A percentile compares a stretch with the other conserved stretches of the same genome.
phyloP scores from a whole-genome alignment of 2,113 vertebrate species.

The Channa maculata region DNA sequence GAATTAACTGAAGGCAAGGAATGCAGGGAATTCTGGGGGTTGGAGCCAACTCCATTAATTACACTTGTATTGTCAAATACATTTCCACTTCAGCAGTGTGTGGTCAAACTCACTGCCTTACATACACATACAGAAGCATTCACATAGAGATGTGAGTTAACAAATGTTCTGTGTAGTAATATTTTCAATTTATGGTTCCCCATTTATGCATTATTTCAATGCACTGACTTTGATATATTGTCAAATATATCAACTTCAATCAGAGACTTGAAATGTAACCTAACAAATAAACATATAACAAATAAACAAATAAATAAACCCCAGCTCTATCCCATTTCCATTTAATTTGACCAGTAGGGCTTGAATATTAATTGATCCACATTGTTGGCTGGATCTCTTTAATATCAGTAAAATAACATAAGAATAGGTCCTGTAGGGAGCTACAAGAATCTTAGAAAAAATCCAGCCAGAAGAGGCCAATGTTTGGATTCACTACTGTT shows the following conservation, averaged over 20 bases:
- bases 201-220: not conserved
- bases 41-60: slow-evolving; percentile 41
- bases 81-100: not conserved
- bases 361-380: slow-evolving; percentile 1
- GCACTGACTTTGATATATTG: not conserved
- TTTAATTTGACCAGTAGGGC: not conserved
- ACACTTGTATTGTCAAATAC: slow-evolving; percentile 17
- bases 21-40: slow-evolving; percentile 17
- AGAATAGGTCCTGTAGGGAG: not conserved
- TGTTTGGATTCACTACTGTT: not conserved
- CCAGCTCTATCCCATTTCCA: too few relatives aligned
- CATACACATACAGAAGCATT: not conserved
- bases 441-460: not conserved
- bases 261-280: too few relatives aligned
- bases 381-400: not conserved
- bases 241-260: not conserved
- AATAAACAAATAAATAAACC: too few relatives aligned
- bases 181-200: not conserved
- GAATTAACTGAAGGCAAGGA: slow-evolving; percentile 37
- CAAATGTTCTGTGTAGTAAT: not conserved
- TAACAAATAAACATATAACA: too few relatives aligned
- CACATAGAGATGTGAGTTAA: not conserved
- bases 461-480: not conserved
- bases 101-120: not conserved
- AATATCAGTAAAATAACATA: not conserved